These are phyloP conservation scores for Rhabdornis inornatus DNA, from an alignment of 2,113 vertebrate species.

Conservation along the genomic window DNA sequence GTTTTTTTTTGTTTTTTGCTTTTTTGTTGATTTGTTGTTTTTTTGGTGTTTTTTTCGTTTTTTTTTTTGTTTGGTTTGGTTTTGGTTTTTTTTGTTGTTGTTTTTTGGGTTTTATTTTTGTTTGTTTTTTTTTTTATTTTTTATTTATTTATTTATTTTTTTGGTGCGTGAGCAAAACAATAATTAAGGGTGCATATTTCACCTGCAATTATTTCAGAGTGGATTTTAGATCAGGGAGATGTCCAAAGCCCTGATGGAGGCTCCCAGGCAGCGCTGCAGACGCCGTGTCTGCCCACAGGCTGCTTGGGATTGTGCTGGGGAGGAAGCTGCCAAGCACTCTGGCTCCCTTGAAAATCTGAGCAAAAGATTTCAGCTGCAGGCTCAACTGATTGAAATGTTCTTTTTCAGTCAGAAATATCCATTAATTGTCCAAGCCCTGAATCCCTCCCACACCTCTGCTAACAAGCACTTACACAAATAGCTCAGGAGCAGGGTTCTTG, in stretches of 20 bases:
- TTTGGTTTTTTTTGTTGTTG: no score
- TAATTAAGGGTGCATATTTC: conserved; percentile 14
- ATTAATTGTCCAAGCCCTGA: neutral
- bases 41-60: no score
- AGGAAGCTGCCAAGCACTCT: neutral
- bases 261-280: neutral
- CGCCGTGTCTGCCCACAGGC: neutral
- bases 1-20: no score
- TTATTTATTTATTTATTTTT: neutral
- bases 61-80: no score
- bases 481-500: neutral
- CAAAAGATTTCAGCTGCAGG: neutral
- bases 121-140: no score
- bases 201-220: conserved; percentile 11
- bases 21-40: no score
- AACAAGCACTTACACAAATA: neutral
- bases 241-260: neutral
- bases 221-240: neutral
- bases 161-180: neutral
- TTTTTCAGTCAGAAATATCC: neutral
- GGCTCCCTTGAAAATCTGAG: neutral
- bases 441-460: neutral
- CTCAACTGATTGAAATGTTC: neutral
- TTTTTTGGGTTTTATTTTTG: no score
- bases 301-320: neutral